Evolutionary conservation across 2,113 vertebrate genomes (phyloP).

Genomic region (Meriones unguiculatus): DNA sequence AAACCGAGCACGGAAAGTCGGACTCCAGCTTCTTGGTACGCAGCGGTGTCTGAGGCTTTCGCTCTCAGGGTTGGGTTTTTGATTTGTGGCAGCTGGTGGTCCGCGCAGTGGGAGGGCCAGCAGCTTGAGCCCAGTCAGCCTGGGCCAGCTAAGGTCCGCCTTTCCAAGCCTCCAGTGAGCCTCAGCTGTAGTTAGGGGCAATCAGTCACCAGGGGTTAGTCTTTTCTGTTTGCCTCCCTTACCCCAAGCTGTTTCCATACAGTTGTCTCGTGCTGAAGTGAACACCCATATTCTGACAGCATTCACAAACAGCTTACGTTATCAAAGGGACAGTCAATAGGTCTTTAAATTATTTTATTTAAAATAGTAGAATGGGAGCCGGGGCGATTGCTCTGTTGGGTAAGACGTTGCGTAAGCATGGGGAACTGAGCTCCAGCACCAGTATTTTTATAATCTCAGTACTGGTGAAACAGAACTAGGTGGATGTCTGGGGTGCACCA

Average conservation of each 20-base stretch:
- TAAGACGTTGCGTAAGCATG: not conserved
- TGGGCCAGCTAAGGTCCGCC: accelerated
- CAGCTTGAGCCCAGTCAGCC: not conserved
- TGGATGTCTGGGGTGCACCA: not conserved
- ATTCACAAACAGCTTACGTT: not conserved
- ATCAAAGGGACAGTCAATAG: constrained; percentile 23
- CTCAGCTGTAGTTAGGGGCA: not conserved
- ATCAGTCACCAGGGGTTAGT: not conserved
- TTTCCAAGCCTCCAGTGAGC: not conserved
- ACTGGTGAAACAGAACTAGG: not conserved
- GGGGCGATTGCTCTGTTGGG: not conserved
- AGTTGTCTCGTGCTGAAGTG: not conserved
- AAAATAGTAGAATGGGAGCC: not conserved
- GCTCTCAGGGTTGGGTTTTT: not conserved
- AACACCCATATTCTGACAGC: not conserved
- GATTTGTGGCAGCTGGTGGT: not conserved
- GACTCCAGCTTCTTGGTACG: not conserved
- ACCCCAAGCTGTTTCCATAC: not conserved
- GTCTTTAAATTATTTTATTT: constrained; percentile 60
- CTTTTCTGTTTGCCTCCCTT: not conserved
- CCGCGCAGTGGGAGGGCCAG: not conserved
- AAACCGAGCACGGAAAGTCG: not conserved
- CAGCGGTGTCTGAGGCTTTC: not conserved
- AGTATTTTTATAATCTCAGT: not conserved
- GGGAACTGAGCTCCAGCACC: not conserved